phyloP scores from a whole-genome alignment of 2,113 vertebrate genomes.

The Camelus dromedarius region DNA sequence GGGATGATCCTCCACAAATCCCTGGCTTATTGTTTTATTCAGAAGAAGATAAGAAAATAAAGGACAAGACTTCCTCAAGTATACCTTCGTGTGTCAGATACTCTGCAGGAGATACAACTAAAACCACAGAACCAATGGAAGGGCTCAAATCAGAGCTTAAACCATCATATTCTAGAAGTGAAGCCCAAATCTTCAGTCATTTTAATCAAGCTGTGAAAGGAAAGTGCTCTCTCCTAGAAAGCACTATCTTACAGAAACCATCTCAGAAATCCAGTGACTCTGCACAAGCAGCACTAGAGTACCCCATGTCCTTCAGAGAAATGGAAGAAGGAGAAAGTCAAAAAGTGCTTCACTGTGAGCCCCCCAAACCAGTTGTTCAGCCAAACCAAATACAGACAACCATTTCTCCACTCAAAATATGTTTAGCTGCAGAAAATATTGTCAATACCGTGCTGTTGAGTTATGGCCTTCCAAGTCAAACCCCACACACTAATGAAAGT shows the following conservation, averaged over 20 bases:
- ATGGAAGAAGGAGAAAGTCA: neutral
- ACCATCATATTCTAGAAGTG: neutral
- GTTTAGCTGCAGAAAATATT: constrained; percentile 49
- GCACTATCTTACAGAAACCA: neutral
- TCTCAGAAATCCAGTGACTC: neutral
- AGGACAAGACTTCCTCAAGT: constrained; percentile 26
- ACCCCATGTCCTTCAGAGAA: neutral
- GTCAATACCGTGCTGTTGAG: constrained; percentile 1
- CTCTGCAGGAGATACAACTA: neutral
- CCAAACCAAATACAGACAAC: neutral
- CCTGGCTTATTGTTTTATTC: neutral
- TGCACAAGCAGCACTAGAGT: neutral
- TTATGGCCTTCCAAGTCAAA: neutral
- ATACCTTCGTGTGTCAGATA: neutral
- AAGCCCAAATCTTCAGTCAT: neutral
- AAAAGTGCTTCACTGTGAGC: neutral
- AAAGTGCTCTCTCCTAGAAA: constrained; percentile 2
- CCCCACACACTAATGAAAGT: neutral
- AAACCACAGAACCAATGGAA: neutral
- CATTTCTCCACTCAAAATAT: constrained; percentile 31
- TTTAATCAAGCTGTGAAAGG: neutral
- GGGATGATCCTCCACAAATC: constrained; percentile 17
- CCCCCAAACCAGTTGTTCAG: neutral
- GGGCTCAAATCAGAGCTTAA: neutral
- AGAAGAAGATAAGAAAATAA: constrained; percentile 16